Base-by-base conservation (phyloP, 2,888 invertebrate genomes). In the Lagria hirta region DNA sequence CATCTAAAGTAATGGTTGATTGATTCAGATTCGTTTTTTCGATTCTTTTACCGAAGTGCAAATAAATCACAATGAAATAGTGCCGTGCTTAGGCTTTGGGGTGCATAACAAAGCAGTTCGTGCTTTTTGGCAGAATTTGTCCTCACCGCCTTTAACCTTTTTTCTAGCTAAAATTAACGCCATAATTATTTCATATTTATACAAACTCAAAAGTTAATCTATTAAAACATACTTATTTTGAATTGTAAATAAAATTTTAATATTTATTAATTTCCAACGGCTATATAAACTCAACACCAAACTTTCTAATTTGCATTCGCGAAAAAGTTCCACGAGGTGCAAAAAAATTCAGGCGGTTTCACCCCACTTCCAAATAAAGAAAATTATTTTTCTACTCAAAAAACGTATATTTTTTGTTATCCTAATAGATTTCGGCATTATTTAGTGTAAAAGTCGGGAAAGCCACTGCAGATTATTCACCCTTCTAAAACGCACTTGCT, bases 1-100 rank as follows among this genome's bases (percentile, higher is more conserved):
- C 63, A 60, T 68, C 66, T 68, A 61, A 66, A 71, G 69, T 70
- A 71, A 71, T 71, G 70, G 66, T 68, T 72, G 71, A 72, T 72
- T 72, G 71, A 72, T 72, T 72, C 69, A 64, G 69, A 69, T 68
- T 68, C 67, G 69, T 70, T 71, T 72, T 70, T 71, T 71, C 71
- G 69, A 71, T 71, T 71, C 71, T 68, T 68, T 66, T 66, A 66
- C 68, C 68, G 67, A 66, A 71, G 71, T 71, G 71, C 70, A 67
- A 62, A 71, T 71, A 71, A 71, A 71, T 71, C 71, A 71, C 70
- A 70, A 69, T 71, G 71, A 71, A 71, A 71, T 71, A 71, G 68
- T 70, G 70, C 58, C 58, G 59, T 61, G 64, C 62, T 60, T 58
- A 57, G 60, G 52, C 54, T 52, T 60, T n/a, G 60, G 71, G 71